Evolutionary conservation across 2,888 invertebrate genomes (phyloP).

Genomic region (Autographa gamma): DNA sequence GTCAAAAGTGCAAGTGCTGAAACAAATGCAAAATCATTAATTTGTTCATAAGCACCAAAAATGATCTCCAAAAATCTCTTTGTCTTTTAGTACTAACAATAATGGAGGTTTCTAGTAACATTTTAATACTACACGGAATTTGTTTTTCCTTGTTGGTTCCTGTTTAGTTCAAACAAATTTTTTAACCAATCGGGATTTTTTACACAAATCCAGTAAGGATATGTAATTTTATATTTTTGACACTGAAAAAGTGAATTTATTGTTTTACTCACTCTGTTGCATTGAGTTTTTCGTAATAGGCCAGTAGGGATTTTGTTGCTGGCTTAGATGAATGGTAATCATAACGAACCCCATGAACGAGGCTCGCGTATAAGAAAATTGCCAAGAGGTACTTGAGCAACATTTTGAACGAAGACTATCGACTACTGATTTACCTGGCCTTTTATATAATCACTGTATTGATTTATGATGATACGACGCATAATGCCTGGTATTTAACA

Average conservation of each 20-base stretch:
- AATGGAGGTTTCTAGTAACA: too few species aligned
- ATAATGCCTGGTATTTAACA: neutral
- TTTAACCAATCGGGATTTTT: too few species aligned
- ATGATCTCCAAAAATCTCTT: too few species aligned
- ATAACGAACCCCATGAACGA: constrained; percentile 5
- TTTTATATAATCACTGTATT: neutral
- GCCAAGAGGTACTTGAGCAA: constrained; percentile 7
- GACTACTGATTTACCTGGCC: neutral
- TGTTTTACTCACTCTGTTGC: constrained; percentile 20
- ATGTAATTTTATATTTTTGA: too few species aligned
- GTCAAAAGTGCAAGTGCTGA: constrained; percentile 31
- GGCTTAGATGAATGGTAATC: constrained; percentile 11
- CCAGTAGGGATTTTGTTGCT: neutral
- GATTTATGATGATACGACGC: neutral
- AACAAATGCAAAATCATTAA: constrained; percentile 2
- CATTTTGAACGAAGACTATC: constrained; percentile 11
- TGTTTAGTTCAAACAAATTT: too few species aligned
- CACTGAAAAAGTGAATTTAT: too few species aligned
- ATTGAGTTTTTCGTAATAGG: neutral
- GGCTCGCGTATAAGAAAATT: neutral
- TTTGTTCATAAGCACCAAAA: too few species aligned
- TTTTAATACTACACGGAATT: too few species aligned
- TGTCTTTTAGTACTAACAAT: too few species aligned
- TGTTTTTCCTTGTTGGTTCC: too few species aligned
- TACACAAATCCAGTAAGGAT: too few species aligned